Base-by-base conservation (phyloP, 2,888 invertebrate genomes). In the Thymelicus lineola region DNA sequence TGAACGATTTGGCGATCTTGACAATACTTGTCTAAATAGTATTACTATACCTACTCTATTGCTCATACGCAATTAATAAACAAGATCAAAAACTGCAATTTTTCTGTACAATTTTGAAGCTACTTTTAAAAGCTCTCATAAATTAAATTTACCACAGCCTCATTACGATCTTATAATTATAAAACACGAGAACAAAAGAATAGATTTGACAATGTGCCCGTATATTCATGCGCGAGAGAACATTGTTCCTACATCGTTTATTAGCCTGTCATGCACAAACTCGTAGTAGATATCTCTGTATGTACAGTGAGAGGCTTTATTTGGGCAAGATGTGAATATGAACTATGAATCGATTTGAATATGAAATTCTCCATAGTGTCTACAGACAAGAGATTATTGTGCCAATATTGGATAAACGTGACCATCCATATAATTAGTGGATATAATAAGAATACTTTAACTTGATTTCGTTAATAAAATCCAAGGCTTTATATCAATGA, bases 171-270 rank as follows among this genome's bases (percentile, higher is more conserved):
- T 42, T 50, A 17, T 53, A 53, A 53, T 53, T 53, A 53, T 53
- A 53, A 53, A 48, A 53, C 12, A 9, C 12, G 10, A 20, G 53
- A 53, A 53, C 53, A 53, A 53, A 53, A 53, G 53, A 20, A 53
- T 53, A 53, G 20, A 53, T 53, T 50, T 6, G 20, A 53, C 53
- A 53, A 53, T 53, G 53, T 53, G 53, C 53, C 53, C 53, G 53
- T 53, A 50, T 50, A 53, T 53, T 53, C 12, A 53, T 53, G 12
- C 53, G 53, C 53, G 20, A 53, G 53, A 20, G 53, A 53, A 53
- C 53, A 53, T 53, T 53, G 53, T 53, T 53, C 53, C 53, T 53
- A 53, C 53, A 20, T 53, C 53, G 53, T 53, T 53, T 53, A 53
- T 53, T 53, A 53, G 53, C 20, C 53, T 53, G 53, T 53, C 53